A percentile compares a stretch with the other conserved stretches of the same genome.
phyloP scores from a whole-genome alignment of 2,888 invertebrate genomes.

The Hypomecis punctinalis region DNA sequence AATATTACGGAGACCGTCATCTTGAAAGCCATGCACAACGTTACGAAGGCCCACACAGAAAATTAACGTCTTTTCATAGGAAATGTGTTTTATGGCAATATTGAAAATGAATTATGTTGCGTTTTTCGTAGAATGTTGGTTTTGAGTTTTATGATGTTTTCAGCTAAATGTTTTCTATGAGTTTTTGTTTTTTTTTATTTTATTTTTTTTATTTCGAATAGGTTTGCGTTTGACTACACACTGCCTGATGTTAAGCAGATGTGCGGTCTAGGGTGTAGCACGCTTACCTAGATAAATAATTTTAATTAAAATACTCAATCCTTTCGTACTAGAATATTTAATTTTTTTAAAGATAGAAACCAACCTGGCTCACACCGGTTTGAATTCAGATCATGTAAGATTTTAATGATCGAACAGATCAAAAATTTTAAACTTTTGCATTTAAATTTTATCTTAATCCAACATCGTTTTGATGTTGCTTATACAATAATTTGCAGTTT shows the following conservation, averaged over 20 bases:
- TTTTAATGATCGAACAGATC: conserved; percentile 93
- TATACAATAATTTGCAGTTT: no score
- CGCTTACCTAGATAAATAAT: no score
- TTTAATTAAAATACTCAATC: conserved; percentile 86
- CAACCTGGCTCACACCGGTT: conserved; percentile 94
- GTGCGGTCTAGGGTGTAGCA: no score
- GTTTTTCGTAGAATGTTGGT: not conserved
- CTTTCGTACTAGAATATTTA: conserved; percentile 92
- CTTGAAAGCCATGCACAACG: not conserved
- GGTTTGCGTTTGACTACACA: no score
- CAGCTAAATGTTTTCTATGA: not conserved
- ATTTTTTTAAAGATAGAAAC: conserved; percentile 90
- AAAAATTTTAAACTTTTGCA: conserved; percentile 88
- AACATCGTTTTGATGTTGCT: no score
- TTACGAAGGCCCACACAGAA: not conserved
- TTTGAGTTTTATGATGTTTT: not conserved
- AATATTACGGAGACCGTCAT: not conserved
- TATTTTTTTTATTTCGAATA: no score
- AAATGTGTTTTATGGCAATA: not conserved
- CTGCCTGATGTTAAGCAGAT: no score
- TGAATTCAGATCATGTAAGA: conserved; percentile 96
- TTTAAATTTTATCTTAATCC: conserved; percentile 88
- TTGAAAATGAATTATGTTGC: not conserved
- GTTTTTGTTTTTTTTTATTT: no score
- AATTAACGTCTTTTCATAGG: conserved; percentile 6